Percentiles rank a stretch among this genome's conserved stretches.
phyloP scores from a whole-genome alignment of 2,888 invertebrate genomes.

The Arrhopalites spinosus region DNA sequence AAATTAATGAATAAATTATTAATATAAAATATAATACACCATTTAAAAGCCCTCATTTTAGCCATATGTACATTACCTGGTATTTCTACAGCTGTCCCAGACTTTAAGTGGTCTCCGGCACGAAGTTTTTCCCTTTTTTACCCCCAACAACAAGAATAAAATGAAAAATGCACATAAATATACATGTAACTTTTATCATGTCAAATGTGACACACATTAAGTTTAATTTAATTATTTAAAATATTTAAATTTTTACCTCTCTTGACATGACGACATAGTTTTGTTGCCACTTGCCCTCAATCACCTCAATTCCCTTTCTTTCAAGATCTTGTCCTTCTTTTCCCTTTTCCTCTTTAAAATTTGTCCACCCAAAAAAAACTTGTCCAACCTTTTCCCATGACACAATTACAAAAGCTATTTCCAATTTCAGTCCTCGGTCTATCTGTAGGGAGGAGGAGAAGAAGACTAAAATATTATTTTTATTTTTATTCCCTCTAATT shows the following conservation, averaged over 20 bases:
- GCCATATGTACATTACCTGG: slow-evolving; percentile 57
- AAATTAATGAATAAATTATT: slow-evolving; percentile 68
- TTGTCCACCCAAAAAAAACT: too few relatives aligned
- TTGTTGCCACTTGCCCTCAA: not conserved
- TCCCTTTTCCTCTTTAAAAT: not conserved
- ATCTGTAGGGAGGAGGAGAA: not conserved
- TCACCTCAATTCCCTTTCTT: slow-evolving; percentile 47
- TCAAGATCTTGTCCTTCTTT: slow-evolving; percentile 12
- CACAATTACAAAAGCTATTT: not conserved
- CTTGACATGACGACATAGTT: slow-evolving; percentile 64
- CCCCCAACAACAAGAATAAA: not conserved
- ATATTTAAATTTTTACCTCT: slow-evolving; percentile 60
- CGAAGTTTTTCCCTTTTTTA: not conserved
- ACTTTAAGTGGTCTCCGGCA: not conserved
- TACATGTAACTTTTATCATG: not conserved
- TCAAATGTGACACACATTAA: not conserved
- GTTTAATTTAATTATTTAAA: not conserved
- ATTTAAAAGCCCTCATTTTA: too few relatives aligned
- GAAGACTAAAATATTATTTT: not conserved
- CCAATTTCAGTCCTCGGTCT: not conserved
- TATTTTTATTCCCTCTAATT: too few relatives aligned
- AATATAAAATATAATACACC: too few relatives aligned
- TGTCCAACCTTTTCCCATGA: too few relatives aligned
- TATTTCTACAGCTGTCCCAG: slow-evolving; percentile 74
- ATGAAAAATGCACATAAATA: not conserved